phyloP scores from a whole-genome alignment of 1,140 invertebrate species.

The Odontomachus brunneus region DNA sequence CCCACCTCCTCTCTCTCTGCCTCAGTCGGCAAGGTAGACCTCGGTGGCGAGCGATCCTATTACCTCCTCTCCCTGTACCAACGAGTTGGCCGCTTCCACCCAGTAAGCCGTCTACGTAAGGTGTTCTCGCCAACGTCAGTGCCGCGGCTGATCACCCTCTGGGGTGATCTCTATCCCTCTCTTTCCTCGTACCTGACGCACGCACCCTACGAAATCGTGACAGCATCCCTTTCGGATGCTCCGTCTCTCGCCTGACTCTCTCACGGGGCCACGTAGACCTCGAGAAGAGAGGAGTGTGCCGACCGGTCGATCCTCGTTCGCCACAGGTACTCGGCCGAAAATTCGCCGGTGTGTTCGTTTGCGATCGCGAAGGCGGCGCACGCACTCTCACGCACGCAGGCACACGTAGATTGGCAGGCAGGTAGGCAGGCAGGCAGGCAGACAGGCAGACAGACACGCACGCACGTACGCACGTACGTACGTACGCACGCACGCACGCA shows the following conservation, averaged over 20 bases:
- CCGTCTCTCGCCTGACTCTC: not conserved
- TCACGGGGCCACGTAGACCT: not conserved
- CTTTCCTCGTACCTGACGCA: not conserved
- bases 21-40: conserved; percentile 64
- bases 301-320: conserved; percentile 34
- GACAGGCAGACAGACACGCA: not conserved
- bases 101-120: conserved; percentile 22
- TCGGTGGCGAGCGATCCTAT: conserved; percentile 45
- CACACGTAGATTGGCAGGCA: not conserved
- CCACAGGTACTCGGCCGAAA: conserved; percentile 43
- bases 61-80: conserved; percentile 33
- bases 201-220: conserved; percentile 4
- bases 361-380: conserved; percentile 52
- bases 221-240: not conserved
- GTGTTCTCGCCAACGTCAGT: conserved; percentile 7
- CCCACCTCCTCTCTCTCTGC: conserved; percentile 23
- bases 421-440: not conserved
- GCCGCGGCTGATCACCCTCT: not conserved
- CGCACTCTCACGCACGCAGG: conserved; percentile 25
- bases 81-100: conserved; percentile 28
- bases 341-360: conserved; percentile 56
- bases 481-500: conserved; percentile 22
- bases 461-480: not conserved
- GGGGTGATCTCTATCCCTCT: not conserved
- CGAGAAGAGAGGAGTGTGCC: not conserved